A percentile compares a stretch with the other conserved stretches of the same genome.
phyloP scores from a whole-genome alignment of 2,888 invertebrate species.

The Sesia bembeciformis region DNA sequence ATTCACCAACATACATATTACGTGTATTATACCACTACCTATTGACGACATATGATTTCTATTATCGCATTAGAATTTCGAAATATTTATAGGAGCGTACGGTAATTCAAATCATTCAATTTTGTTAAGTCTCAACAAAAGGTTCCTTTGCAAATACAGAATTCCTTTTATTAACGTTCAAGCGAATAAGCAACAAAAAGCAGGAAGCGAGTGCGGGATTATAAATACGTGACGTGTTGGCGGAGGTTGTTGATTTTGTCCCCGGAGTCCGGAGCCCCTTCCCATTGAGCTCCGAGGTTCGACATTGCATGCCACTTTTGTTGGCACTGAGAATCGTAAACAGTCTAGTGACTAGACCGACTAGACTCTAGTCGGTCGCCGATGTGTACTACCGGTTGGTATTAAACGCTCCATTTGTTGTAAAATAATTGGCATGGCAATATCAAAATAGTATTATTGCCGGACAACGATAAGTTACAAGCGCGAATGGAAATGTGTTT shows the following conservation, averaged over 20 bases:
- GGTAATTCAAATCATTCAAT: background rate
- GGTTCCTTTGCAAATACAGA: constrained; percentile 6
- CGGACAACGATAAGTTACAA: too few relatives aligned
- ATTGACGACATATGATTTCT: too few relatives aligned
- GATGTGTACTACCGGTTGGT: too few relatives aligned
- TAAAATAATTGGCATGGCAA: too few relatives aligned
- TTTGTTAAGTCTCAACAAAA: constrained; percentile 2
- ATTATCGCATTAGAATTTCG: too few relatives aligned
- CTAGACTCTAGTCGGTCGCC: too few relatives aligned
- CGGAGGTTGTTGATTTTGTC: constrained; percentile 63
- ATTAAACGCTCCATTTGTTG: too few relatives aligned
- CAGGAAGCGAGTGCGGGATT: constrained; percentile 65
- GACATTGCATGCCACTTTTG: constrained; percentile 30
- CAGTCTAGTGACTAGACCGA: too few relatives aligned
- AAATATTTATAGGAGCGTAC: background rate
- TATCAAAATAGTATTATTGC: too few relatives aligned
- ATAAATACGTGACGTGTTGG: constrained; percentile 62
- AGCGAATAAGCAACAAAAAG: constrained; percentile 51
- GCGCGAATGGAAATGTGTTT: too few relatives aligned
- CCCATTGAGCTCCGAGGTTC: constrained; percentile 13
- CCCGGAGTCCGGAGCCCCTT: constrained; percentile 16
- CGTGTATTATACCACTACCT: too few relatives aligned
- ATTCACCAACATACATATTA: too few relatives aligned
- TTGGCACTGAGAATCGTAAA: constrained; percentile 44
- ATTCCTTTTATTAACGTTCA: constrained; percentile 9